Conservation (phyloP, 1,140 invertebrate genomes). For the Teleogryllus occipitalis region DNA sequence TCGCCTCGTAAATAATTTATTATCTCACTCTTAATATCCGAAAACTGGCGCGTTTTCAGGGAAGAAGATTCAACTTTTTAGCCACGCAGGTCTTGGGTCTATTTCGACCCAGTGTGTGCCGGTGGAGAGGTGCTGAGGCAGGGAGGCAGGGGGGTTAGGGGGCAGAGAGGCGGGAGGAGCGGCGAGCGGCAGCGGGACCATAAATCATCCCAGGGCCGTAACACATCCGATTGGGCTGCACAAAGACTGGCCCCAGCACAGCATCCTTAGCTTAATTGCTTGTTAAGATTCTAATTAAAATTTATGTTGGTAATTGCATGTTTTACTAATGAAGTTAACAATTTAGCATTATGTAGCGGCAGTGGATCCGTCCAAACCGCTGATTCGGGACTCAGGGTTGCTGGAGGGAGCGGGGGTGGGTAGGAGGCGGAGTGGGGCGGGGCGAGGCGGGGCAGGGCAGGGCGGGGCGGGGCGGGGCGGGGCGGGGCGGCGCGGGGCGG, state of each 20-base stretch:
- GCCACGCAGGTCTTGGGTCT: background rate
- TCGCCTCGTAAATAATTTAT: too few relatives aligned
- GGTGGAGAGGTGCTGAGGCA: background rate
- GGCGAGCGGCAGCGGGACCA: background rate
- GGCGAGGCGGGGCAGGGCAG: too few relatives aligned
- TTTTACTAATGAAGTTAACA: constrained; percentile 22
- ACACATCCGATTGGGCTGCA: background rate
- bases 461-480: too few relatives aligned
- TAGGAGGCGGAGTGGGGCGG: too few relatives aligned
- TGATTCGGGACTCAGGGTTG: too few relatives aligned
- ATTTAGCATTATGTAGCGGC: constrained; percentile 13
- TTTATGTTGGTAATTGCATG: constrained; percentile 22
- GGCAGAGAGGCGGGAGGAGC: background rate
- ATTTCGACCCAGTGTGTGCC: background rate
- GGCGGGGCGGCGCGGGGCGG: too few relatives aligned
- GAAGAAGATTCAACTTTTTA: background rate
- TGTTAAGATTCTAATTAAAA: constrained; percentile 20
- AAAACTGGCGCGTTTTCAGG: too few relatives aligned
- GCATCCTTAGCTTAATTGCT: constrained; percentile 12
- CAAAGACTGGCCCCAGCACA: background rate
- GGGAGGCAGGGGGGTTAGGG: background rate
- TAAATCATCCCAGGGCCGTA: background rate
- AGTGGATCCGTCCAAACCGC: background rate
- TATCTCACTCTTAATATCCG: too few relatives aligned
- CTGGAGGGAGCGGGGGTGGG: too few relatives aligned